Evolutionary conservation across 2,113 vertebrate species (phyloP), one percentile per base, ranked within the genome.

Genomic region (Rostratula benghalensis): DNA sequence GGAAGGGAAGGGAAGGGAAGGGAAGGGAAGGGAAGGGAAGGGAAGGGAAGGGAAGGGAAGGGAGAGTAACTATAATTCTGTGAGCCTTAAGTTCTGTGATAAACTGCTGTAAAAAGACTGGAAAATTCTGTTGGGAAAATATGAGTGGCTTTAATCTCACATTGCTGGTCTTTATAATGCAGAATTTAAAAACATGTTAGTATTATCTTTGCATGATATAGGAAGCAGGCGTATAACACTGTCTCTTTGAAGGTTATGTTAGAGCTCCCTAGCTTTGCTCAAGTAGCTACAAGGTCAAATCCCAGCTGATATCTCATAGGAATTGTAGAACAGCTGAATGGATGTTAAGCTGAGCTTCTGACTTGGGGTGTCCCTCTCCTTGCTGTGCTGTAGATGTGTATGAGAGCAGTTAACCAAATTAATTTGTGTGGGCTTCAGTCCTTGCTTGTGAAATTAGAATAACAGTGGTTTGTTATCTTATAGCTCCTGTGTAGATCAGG

Each of bases 281-380:
- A 48, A 64, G 53, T 27, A 88, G 80, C 48, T 71, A 37, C 61
- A 73, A 87, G 86, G 93, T 95, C 61, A 82, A 65, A 87, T 87
- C 73, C 41, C 74, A 85, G 91, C 46, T 84, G 87, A 7, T 82
- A 25, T 35, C 54, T 76, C 35, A 6, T 65, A 63, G 87, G 67
- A 87, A 31, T 17, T 65, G 43, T 13, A 39, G 43, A 76, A 20
- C 46, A 77, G 56, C 53, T 77, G 67, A 63, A 57, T 0, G 23
- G 73, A 33, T 68, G 48, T 54, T 20, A 50, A 46, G 21, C 0
- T 75, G 64, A 94, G 73, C 25, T 24, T 83, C 45, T 73, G 75
- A 51, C 17, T 92, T 54, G 50, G 56, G 87, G 21, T 60, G 81
- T 87, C 48, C 37, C 45, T 88, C 57, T 87, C 61, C 13, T 78